These are phyloP conservation scores for Myoxocephalus aenaeus DNA, from an alignment of 2,797 vertebrate genomes.

Conservation along the genomic window DNA sequence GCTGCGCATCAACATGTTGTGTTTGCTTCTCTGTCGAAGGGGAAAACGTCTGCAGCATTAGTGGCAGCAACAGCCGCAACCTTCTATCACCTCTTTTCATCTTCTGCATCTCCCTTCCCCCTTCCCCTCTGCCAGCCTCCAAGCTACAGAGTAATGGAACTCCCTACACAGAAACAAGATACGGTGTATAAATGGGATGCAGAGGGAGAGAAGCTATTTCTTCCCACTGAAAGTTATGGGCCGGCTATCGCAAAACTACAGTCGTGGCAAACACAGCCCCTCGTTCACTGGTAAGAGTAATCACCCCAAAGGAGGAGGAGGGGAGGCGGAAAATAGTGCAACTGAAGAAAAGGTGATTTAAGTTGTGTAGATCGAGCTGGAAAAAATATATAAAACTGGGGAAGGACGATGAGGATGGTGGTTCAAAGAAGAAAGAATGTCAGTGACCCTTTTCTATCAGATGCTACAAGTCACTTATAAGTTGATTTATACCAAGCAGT, in stretches of 20 bases:
- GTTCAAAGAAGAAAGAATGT: slow-evolving; percentile 23
- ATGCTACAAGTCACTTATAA: slow-evolving; percentile 16
- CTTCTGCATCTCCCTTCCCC: slow-evolving; percentile 50
- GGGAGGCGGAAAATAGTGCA: slow-evolving; percentile 29
- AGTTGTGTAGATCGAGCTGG: slow-evolving; percentile 22
- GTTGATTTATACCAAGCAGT: slow-evolving; percentile 36
- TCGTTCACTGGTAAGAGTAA: slow-evolving; percentile 73
- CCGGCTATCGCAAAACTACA: slow-evolving; percentile 72
- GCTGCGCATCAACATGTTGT: slow-evolving; percentile 61
- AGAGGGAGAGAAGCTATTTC: slow-evolving; percentile 75
- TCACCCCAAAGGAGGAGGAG: slow-evolving; percentile 65
- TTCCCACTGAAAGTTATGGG: slow-evolving; percentile 76
- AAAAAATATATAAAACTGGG: not conserved
- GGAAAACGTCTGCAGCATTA: slow-evolving; percentile 39
- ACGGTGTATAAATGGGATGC: slow-evolving; percentile 81
- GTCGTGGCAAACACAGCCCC: slow-evolving; percentile 63
- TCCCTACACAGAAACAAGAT: slow-evolving; percentile 78
- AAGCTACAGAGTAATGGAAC: slow-evolving; percentile 79
- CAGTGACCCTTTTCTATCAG: slow-evolving; percentile 41
- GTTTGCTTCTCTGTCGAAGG: slow-evolving; percentile 55
- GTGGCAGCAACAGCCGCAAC: slow-evolving; percentile 58
- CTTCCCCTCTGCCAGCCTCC: slow-evolving; percentile 61
- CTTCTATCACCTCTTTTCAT: slow-evolving; percentile 75
- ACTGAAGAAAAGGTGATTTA: slow-evolving; percentile 50
- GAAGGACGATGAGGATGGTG: not conserved